Conservation (phyloP, 2,113 vertebrate species). For the Apaloderma vittatum region DNA sequence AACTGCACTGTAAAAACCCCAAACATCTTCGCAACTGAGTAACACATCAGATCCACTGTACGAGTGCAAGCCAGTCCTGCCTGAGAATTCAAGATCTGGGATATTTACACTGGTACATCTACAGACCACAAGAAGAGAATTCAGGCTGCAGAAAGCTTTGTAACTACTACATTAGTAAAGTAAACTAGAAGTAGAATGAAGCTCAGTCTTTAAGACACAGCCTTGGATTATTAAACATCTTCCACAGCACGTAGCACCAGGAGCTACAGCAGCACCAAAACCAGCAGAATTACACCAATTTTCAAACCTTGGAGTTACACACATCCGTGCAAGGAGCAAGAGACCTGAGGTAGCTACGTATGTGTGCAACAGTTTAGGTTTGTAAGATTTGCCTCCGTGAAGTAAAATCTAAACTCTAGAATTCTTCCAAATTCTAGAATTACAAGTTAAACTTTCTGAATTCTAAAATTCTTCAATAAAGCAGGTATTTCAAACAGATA, state of each 20-base stretch:
- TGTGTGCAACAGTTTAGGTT: not conserved
- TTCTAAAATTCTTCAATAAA: not conserved
- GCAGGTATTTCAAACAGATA: not conserved
- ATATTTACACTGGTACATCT: not conserved
- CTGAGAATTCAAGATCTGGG: not conserved
- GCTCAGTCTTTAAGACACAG: not conserved
- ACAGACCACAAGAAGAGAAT: fast-evolving
- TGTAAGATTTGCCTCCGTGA: not conserved
- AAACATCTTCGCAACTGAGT: not conserved
- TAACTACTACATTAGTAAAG: not conserved
- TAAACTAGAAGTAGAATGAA: not conserved
- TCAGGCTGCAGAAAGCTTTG: not conserved
- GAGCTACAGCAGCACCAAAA: not conserved
- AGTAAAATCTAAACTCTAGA: not conserved
- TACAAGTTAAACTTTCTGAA: too few species aligned
- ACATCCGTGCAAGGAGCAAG: not conserved
- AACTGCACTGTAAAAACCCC: not conserved
- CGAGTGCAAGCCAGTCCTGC: not conserved
- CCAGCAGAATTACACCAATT: not conserved
- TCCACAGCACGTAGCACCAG: not conserved
- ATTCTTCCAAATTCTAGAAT: too few species aligned
- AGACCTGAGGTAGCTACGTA: not conserved
- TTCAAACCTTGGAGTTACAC: fast-evolving
- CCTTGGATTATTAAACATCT: not conserved
- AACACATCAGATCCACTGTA: not conserved